A percentile compares a stretch with the other conserved stretches of the same genome.
Evolutionary conservation across 2,888 invertebrate species (phyloP).

Genomic region (Drosophila neotestacea): DNA sequence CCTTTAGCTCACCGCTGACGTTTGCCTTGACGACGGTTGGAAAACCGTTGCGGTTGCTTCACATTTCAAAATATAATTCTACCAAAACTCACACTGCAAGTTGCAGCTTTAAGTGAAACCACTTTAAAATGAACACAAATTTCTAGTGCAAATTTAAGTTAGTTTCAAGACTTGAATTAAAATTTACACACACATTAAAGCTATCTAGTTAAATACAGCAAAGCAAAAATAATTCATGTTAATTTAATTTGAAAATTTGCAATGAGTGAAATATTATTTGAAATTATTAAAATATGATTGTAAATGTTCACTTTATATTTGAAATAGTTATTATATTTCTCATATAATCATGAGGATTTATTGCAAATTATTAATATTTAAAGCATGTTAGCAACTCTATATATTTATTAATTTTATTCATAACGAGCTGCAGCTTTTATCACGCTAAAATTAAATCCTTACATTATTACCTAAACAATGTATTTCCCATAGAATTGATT

Average conservation of each 20-base stretch:
- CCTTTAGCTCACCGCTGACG: constrained; percentile 59
- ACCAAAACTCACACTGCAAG: constrained; percentile 23
- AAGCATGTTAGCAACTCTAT: no score
- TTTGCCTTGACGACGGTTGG: constrained; percentile 45
- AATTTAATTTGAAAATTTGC: neutral
- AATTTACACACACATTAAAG: no score
- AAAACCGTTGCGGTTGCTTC: constrained; percentile 29
- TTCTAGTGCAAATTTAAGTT: neutral
- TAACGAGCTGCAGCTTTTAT: neutral
- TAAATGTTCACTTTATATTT: neutral
- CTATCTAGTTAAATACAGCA: no score
- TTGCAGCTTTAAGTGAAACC: constrained; percentile 18
- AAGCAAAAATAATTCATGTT: neutral
- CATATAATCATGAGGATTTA: no score
- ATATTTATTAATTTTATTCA: neutral
- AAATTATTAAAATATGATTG: neutral
- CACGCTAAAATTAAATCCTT: no score
- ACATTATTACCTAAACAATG: no score
- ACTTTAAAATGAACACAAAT: constrained; percentile 3
- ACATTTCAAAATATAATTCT: constrained; percentile 39
- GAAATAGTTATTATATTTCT: no score
- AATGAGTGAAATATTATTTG: neutral
- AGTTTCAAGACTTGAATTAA: no score
- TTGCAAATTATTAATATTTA: no score
- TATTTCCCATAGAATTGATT: no score